Evolutionary conservation across 2,797 vertebrate genomes (phyloP).

Genomic region (Tokudaia muenninki): DNA sequence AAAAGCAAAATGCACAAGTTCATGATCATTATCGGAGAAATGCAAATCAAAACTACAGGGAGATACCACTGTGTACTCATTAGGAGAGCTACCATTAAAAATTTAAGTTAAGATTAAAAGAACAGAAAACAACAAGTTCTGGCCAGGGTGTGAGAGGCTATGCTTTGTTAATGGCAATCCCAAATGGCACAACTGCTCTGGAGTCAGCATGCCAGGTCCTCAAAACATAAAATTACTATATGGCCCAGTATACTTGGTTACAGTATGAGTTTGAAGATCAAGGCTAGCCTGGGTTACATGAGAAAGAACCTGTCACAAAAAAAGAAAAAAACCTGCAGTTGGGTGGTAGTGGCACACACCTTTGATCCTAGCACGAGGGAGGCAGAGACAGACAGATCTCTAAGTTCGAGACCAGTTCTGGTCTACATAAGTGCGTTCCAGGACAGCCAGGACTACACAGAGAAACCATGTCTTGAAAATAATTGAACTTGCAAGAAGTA

Average conservation of each 20-base stretch:
- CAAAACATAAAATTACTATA: slow-evolving; percentile 10
- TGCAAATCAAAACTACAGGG: slow-evolving; percentile 12
- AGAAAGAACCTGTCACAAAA: background rate
- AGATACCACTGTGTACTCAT: background rate
- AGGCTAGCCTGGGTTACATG: background rate
- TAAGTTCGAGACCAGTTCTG: background rate
- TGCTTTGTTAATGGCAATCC: background rate
- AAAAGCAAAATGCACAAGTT: slow-evolving; percentile 47
- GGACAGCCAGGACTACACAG: background rate
- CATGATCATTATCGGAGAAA: background rate
- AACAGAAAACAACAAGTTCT: background rate
- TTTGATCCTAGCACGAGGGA: background rate
- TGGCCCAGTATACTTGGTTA: background rate
- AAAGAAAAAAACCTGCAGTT: background rate
- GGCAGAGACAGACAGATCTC: background rate
- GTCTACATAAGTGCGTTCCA: background rate
- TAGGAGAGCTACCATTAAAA: background rate
- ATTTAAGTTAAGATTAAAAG: background rate
- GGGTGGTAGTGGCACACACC: background rate
- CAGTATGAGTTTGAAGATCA: background rate
- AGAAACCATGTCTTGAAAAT: background rate
- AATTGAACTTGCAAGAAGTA: background rate
- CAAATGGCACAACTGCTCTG: background rate
- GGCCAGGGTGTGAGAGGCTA: background rate
- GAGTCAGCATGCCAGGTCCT: background rate